Conservation (phyloP, 2,888 invertebrate species). For the Drosophila fulvimacula region DNA sequence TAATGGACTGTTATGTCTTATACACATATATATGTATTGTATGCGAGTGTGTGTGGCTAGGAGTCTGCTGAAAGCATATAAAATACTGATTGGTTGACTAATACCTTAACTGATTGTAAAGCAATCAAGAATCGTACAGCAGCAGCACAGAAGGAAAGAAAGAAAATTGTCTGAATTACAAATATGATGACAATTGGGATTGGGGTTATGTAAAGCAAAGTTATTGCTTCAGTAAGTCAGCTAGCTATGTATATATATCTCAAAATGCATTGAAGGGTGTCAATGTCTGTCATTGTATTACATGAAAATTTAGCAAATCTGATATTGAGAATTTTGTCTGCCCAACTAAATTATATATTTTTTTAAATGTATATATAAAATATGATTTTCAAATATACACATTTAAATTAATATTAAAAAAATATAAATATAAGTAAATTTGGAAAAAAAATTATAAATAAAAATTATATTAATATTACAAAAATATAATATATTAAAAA, state of each 20-base stretch:
- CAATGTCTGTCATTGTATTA: too few relatives aligned
- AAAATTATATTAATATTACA: too few relatives aligned
- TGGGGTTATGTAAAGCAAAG: background rate
- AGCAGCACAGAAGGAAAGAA: background rate
- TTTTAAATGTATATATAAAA: too few relatives aligned
- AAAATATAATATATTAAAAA: too few relatives aligned
- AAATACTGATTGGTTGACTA: slow-evolving; percentile 10
- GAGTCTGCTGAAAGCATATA: slow-evolving; percentile 12
- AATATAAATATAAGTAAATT: too few relatives aligned
- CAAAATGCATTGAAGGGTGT: background rate
- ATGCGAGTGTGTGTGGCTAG: background rate
- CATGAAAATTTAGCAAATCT: too few relatives aligned
- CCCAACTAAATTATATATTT: too few relatives aligned
- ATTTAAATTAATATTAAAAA: too few relatives aligned
- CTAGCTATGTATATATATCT: background rate
- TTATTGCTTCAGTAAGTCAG: background rate
- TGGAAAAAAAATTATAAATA: too few relatives aligned
- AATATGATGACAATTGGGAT: background rate
- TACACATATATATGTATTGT: slow-evolving; percentile 1
- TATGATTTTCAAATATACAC: too few relatives aligned
- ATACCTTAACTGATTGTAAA: slow-evolving; percentile 6
- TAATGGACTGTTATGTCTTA: slow-evolving; percentile 57
- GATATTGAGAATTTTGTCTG: too few relatives aligned
- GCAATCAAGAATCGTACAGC: slow-evolving; percentile 4
- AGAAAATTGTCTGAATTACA: background rate